phyloP scores from a whole-genome alignment of 1,140 invertebrate genomes.

The Microvelia longipes region DNA sequence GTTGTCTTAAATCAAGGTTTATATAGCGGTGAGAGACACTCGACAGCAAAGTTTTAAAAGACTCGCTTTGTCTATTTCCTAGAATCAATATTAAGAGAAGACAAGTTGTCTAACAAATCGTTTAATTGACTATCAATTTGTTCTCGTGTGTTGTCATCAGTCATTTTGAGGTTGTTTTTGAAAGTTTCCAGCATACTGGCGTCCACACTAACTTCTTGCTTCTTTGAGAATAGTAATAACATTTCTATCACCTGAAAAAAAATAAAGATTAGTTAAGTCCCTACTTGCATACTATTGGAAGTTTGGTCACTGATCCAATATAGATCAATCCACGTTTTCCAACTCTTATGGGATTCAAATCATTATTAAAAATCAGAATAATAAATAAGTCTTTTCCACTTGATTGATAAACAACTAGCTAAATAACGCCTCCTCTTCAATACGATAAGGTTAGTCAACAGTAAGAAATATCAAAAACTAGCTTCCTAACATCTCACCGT shows the following conservation, averaged over 20 bases:
- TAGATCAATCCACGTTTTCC: no score
- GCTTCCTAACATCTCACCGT: no score
- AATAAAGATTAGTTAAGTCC: not conserved
- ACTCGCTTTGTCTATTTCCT: no score
- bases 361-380: not conserved
- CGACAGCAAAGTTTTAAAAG: no score
- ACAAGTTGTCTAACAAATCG: conserved; percentile 17
- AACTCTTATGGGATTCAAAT: conserved; percentile 1
- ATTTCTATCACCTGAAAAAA: conserved; percentile 20
- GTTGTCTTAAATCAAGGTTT: no score
- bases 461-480: no score
- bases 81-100: conserved; percentile 10
- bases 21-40: no score
- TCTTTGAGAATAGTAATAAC: conserved; percentile 16
- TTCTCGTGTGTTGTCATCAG: conserved; percentile 15
- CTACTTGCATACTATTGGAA: not conserved
- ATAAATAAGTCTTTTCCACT: no score
- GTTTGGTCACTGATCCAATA: not conserved
- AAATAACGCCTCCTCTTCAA: no score
- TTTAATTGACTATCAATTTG: conserved; percentile 17
- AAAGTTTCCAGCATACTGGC: not conserved
- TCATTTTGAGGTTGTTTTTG: conserved; percentile 6
- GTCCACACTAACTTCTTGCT: not conserved
- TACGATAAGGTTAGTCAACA: no score
- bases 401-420: no score